A percentile compares a stretch with the other conserved stretches of the same genome.
Conservation (phyloP, 2,797 vertebrate genomes). For the Valencia hispanica region DNA sequence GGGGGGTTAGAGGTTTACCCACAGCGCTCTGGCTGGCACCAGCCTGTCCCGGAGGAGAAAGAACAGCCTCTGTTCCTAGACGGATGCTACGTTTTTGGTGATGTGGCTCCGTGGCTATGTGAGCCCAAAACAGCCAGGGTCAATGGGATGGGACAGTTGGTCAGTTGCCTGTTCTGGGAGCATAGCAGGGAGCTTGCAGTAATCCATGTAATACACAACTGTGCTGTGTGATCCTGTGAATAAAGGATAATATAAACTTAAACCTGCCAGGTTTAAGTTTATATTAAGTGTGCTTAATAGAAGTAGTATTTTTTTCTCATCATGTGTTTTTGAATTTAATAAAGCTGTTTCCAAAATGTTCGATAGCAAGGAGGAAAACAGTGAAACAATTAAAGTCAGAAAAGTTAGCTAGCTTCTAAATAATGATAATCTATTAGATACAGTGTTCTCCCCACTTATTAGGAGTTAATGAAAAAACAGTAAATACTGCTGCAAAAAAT, state of each 20-base stretch:
- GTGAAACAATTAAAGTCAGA: not conserved
- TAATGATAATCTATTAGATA: not conserved
- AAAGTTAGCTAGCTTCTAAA: not conserved
- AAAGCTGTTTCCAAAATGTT: not conserved
- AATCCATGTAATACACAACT: no score
- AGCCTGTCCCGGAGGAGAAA: constrained; percentile 71
- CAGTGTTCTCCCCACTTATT: not conserved
- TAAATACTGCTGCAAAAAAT: not conserved
- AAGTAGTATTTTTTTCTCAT: no score
- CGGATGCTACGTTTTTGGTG: constrained; percentile 47
- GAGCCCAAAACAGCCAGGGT: constrained; percentile 13
- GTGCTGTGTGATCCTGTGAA: no score
- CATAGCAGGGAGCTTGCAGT: not conserved
- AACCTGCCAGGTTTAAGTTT: no score
- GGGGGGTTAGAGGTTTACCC: constrained; percentile 59
- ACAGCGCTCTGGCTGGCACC: constrained; percentile 71
- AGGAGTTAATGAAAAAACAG: no score
- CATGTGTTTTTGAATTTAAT: not conserved
- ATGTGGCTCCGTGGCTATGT: constrained; percentile 42
- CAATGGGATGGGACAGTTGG: constrained; percentile 33
- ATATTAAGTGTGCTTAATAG: no score
- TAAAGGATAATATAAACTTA: not conserved
- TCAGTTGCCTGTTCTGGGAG: constrained; percentile 29
- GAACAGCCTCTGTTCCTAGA: constrained; percentile 60
- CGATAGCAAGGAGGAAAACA: not conserved